A percentile compares a stretch with the other conserved stretches of the same genome.
Conservation (phyloP, 1,140 invertebrate species). For the Nasonia longicornis region DNA sequence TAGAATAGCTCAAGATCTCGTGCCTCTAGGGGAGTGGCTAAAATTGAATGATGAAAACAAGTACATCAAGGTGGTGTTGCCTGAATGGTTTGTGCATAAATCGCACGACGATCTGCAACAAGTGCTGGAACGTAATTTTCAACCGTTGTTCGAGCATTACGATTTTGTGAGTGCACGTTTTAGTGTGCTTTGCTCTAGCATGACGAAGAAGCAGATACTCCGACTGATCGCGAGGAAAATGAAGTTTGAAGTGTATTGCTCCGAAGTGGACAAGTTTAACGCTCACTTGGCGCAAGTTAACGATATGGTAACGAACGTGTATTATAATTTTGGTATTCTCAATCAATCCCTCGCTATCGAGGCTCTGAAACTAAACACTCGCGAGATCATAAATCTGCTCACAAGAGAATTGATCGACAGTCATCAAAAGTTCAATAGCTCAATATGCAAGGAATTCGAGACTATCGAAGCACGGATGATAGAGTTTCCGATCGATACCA, state of each 20-base stretch:
- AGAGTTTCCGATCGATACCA: constrained; percentile 66
- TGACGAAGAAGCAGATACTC: constrained; percentile 44
- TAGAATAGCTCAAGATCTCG: constrained; percentile 60
- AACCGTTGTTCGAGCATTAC: constrained; percentile 56
- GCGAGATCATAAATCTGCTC: constrained; percentile 53
- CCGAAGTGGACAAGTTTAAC: constrained; percentile 57
- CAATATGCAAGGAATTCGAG: constrained; percentile 61
- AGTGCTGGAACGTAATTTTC: constrained; percentile 56
- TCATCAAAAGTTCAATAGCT: constrained; percentile 58
- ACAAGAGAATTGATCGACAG: constrained; percentile 53
- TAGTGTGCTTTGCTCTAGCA: constrained; percentile 41
- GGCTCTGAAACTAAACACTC: constrained; percentile 53
- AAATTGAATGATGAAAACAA: constrained; percentile 46
- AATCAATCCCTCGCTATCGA: constrained; percentile 56
- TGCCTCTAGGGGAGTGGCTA: constrained; percentile 61
- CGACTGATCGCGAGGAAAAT: constrained; percentile 44
- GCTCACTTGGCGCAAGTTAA: constrained; percentile 54
- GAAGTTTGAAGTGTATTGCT: constrained; percentile 54
- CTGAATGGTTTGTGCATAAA: constrained; percentile 60
- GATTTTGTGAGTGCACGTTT: constrained; percentile 51
- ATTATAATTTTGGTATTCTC: constrained; percentile 59
- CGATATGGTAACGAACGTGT: constrained; percentile 54
- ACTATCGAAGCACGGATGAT: constrained; percentile 56
- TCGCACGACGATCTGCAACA: constrained; percentile 56
- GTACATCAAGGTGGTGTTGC: constrained; percentile 55